Evolutionary conservation across 2,797 vertebrate genomes (phyloP), one percentile per base, ranked within the genome.

Genomic region (Trematomus bernacchii): DNA sequence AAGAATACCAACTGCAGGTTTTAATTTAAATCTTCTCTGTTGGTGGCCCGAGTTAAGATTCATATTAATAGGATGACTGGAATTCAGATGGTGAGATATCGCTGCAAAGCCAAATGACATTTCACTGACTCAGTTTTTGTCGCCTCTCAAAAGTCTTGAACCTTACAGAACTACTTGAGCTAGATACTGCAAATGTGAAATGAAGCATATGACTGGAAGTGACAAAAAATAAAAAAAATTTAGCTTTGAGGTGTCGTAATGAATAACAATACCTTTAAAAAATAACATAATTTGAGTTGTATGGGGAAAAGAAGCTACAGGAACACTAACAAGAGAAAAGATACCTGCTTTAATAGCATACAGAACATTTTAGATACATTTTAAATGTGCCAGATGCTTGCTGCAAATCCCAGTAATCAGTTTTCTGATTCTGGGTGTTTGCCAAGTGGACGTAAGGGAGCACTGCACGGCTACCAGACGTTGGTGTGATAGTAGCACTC

Each of bases 1-100:
- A 59, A 66, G 33, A 66, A 58, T 66, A 50, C 54, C 46, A 66
- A 50, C 47, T 27, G 27, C 18, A 44, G 46, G 23, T 50, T 73
- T 55, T 30, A 15, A 58, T 44, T 46, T 21, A 47, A 47, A 57
- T 57, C 13, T 19, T 57, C 66, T 48, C 23, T 16, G 42, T 47
- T 15, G 60, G 23, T 62, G 52, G 65, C 52, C 42, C 5, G 6
- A 54, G 16, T 48, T 55, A 15, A 55, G 13, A 50, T 57, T 43
- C 33, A 37, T 50, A 40, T 37, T 11, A 52, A 19, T 16, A 71
- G 14, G 18, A 51, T 51, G 21, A 53, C 9, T 33, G 18, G 52
- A 55, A 23, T 48, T 40, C 40, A 55, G 23, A 55, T 19, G 0
- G 27, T 55, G n/a, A 70, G 27, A 50, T 7, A 13, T 53, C 37